Evolutionary conservation across 2,113 vertebrate species (phyloP).

Genomic region (Zapus hudsonius): DNA sequence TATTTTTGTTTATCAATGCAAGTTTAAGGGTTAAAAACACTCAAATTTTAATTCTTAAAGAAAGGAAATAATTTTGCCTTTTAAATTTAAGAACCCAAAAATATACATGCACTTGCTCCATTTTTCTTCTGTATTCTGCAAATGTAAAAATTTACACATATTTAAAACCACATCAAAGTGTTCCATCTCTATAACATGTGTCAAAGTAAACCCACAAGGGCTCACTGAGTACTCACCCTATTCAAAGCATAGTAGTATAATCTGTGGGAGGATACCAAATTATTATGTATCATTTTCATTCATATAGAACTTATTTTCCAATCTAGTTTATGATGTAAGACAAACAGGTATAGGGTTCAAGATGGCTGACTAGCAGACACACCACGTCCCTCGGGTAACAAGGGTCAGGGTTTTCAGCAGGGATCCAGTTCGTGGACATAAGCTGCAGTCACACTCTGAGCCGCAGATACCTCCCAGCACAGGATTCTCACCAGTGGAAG

Average conservation of each 20-base stretch:
- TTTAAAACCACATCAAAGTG: neutral
- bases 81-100: neutral
- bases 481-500: too few relatives aligned
- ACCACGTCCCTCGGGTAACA: too few relatives aligned
- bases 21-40: constrained; percentile 3
- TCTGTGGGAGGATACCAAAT: neutral
- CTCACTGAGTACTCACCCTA: neutral
- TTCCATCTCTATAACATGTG: neutral
- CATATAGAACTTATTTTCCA: neutral
- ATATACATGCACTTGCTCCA: neutral
- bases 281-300: neutral
- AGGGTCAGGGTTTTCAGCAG: too few relatives aligned
- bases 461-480: too few relatives aligned
- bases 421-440: too few relatives aligned
- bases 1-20: neutral
- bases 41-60: neutral
- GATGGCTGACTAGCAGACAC: too few relatives aligned
- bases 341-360: neutral
- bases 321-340: neutral
- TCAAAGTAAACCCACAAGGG: neutral
- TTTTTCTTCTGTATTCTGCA: constrained; percentile 11
- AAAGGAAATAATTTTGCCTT: neutral
- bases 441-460: too few relatives aligned
- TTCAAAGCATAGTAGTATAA: neutral
- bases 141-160: neutral